These are phyloP conservation scores for Tribolium freemani DNA, from an alignment of 2,888 invertebrate genomes.

Conservation along the genomic window DNA sequence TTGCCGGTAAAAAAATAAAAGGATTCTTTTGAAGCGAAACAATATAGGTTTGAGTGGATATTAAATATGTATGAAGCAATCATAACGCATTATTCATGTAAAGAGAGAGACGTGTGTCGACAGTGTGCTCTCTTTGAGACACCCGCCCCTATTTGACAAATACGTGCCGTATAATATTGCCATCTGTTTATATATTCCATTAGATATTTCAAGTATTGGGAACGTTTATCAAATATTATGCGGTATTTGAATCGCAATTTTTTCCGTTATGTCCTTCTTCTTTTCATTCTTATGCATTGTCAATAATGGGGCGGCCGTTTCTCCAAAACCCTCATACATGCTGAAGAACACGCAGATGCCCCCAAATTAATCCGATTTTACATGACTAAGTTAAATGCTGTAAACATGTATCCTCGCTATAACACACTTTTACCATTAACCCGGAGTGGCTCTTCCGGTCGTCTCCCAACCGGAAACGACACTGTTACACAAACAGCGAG, in stretches of 20 bases:
- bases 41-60: slow-evolving; percentile 57
- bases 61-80: slow-evolving; percentile 63
- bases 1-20: slow-evolving; percentile 43
- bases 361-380: slow-evolving; percentile 57
- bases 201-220: slow-evolving; percentile 55
- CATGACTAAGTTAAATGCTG: slow-evolving; percentile 63
- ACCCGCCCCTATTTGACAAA: slow-evolving; percentile 58
- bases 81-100: slow-evolving; percentile 62
- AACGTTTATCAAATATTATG: slow-evolving; percentile 48
- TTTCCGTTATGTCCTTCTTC: slow-evolving; percentile 22
- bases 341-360: slow-evolving; percentile 17
- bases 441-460: slow-evolving; percentile 62
- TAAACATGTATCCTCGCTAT: slow-evolving; percentile 63
- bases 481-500: slow-evolving; percentile 58
- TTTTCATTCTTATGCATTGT: slow-evolving; percentile 35
- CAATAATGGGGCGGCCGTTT: slow-evolving; percentile 10
- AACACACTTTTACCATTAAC: slow-evolving; percentile 65
- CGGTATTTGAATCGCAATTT: slow-evolving; percentile 43
- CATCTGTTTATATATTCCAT: slow-evolving; percentile 62
- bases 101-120: slow-evolving; percentile 32
- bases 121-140: slow-evolving; percentile 55
- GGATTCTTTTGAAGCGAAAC: slow-evolving; percentile 47
- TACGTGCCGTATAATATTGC: slow-evolving; percentile 59
- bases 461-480: slow-evolving; percentile 58
- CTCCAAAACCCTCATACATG: background rate